These are phyloP conservation scores for Sanderia malayensis DNA, from an alignment of 30 jellyfish, hydroid and myxozoan species.

Conservation along the genomic window DNA sequence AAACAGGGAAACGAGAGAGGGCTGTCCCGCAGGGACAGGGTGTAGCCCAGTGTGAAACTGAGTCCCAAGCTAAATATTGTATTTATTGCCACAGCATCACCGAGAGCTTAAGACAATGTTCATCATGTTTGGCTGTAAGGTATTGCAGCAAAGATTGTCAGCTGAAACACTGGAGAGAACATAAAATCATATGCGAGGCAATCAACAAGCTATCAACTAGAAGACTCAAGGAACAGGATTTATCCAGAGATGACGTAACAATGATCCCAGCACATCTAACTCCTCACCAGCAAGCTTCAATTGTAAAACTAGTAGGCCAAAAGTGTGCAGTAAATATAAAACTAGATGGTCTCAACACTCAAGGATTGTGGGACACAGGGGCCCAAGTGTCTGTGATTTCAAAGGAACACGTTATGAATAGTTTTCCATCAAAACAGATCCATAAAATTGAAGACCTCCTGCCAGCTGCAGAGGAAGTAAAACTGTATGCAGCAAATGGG, in stretches of 20 bases:
- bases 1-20: slow-evolving; percentile 20
- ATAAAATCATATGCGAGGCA: slow-evolving; percentile 8
- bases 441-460: background rate
- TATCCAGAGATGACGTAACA: background rate
- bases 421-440: slow-evolving; percentile 6
- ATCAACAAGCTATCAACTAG: slow-evolving; percentile 5
- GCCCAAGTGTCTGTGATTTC: slow-evolving; percentile 31
- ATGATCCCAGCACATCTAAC: slow-evolving; percentile 13
- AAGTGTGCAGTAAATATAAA: slow-evolving; percentile 9
- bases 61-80: slow-evolving; percentile 1
- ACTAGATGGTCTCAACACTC: slow-evolving; percentile 10
- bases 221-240: slow-evolving; percentile 3
- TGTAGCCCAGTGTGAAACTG: slow-evolving; percentile 10
- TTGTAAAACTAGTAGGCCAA: slow-evolving; percentile 14
- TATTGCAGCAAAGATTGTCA: slow-evolving; percentile 55
- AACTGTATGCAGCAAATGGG: slow-evolving; percentile 16
- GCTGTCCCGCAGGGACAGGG: slow-evolving; percentile 23
- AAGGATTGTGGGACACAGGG: too few relatives aligned
- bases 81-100: slow-evolving; percentile 5
- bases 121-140: slow-evolving; percentile 21
- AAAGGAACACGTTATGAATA: slow-evolving; percentile 2
- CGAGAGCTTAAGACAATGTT: slow-evolving; percentile 33
- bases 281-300: slow-evolving; percentile 19
- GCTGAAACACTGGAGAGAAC: slow-evolving; percentile 40
- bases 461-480: slow-evolving; percentile 4